Evolutionary conservation across 92 coral and sea anemone species (phyloP), one percentile per base, ranked within the genome.

Genomic region (Micromussa lordhowensis): DNA sequence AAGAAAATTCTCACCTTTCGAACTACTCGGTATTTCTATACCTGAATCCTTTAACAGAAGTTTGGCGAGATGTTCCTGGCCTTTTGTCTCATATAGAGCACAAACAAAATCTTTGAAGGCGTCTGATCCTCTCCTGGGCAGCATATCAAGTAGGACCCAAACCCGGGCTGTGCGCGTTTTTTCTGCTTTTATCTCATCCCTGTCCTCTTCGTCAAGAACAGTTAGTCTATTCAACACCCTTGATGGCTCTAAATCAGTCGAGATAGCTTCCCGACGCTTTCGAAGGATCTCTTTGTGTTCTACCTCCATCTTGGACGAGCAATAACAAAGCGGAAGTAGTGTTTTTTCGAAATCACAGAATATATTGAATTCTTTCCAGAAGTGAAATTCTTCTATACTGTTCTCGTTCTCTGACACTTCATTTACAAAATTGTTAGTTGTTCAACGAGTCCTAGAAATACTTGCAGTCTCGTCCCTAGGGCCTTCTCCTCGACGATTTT

Each of bases 181-280:
- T 12, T 77, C 14, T 4, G 66, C 28, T 36, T 76, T 70, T 24
- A 89, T 73, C 16, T 26, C 19, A 3, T 94, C 82, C 11, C 75
- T 81, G 73, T 84, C 90, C 13, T 58, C 83, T 3, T 68, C 76
- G 22, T 83, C 87, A 28, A 95, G 77, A 14, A 89, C 44, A 40
- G 92, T 87, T 69, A 92, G 75, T 73, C 88, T 75, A 21, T 70
- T 68, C 26, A 94, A 31, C 58, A 95, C 15, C 80, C 85, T 89
- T 49, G 44, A 66, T 19, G 94, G 92, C 12, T 97, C 97, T 13
- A 97, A 82, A 83, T 97, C 97, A 24, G 59, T 78, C 1, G 82
- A 87, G 18, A 96, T 76, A 16, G 55, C 86, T 5, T n/a, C 22
- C 26, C 95, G 93, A 73, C 91, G 58, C 51, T 77, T 88, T 71